Percentiles rank a stretch among this genome's conserved stretches.
These are phyloP conservation scores for Sinelater perroti DNA, from an alignment of 2,888 invertebrate species.

Conservation along the genomic window DNA sequence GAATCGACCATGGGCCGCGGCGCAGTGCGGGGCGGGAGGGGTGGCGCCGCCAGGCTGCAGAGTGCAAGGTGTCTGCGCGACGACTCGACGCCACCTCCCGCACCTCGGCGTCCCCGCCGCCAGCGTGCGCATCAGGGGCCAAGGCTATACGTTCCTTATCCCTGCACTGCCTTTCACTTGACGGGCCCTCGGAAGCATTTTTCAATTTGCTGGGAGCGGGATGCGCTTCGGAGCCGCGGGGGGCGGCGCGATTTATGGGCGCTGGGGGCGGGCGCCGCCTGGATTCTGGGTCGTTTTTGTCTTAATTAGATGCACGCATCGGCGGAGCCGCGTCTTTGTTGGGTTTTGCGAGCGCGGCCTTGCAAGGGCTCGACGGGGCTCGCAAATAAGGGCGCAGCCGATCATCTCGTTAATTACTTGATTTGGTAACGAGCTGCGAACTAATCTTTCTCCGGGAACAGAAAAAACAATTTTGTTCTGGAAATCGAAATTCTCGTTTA, in stretches of 20 bases:
- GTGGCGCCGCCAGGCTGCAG: conserved; percentile 53
- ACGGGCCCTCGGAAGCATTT: conserved; percentile 28
- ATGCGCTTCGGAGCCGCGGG: conserved; percentile 4
- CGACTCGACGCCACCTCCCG: conserved; percentile 60
- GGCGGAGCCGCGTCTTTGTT: no score
- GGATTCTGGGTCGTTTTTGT: not conserved
- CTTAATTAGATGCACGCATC: not conserved
- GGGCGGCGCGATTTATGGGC: conserved; percentile 1
- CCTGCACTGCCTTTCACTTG: conserved; percentile 38
- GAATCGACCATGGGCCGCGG: conserved; percentile 38
- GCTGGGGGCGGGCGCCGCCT: not conserved
- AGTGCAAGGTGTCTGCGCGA: conserved; percentile 65
- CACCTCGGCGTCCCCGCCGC: conserved; percentile 50
- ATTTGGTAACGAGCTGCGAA: no score
- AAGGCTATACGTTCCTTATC: conserved; percentile 40
- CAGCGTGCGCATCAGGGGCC: conserved; percentile 41
- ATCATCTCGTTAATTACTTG: no score
- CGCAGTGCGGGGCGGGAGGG: conserved; percentile 52
- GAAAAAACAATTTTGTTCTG: no score
- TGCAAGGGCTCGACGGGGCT: no score
- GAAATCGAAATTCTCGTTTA: no score
- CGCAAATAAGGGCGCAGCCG: no score
- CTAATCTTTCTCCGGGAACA: no score
- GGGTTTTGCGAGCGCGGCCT: no score
- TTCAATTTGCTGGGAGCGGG: conserved; percentile 25